Base-by-base conservation (phyloP, 2,113 vertebrate genomes). In the Nibea coibor region DNA sequence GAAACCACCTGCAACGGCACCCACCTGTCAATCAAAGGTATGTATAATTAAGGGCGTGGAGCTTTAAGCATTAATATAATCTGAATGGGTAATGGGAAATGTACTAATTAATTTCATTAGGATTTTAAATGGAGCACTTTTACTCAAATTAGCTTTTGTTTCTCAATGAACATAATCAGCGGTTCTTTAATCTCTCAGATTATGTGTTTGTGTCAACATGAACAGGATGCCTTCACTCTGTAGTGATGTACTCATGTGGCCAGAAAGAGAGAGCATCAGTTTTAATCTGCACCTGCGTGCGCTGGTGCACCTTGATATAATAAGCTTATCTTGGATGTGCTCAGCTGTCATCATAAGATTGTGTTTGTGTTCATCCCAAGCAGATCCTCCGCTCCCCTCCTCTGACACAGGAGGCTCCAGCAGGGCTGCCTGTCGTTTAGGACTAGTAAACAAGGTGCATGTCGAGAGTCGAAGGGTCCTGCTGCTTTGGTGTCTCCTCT, bases 401-500 rank as follows among this genome's bases (percentile, higher is more conserved):
- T 81, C 85, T 79, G 71, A 89, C 85, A 81, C 81, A 12, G 78
- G 75, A 80, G 80, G 74, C 76, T 72, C 67, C 67, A 35, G 71
- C 35, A 24, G 57, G 66, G 79, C 71, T 75, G 83, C 78, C 79
- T 83, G 87, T 72, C 76, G 63, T 87, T 91, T 83, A 88, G 70
- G 75, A 79, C 74, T 79, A 63, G 61, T 86, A 84, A 90, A 92
- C 80, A 89, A 88, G 85, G 78, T 57, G 86, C 76, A 61, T 68
- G 81, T 67, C 51, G 65, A 48, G 74, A 88, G 75, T 78, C 17
- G 67, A 67, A 80, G 83, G 78, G 84, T 88, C 88, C 86, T 85
- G 87, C 83, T 87, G 91, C 85, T 92, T 83, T 80, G 88, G 78
- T 87, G 89, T 85, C 83, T 91, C 83, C 73, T 75, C 74, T 72